Evolutionary conservation across 35 echinoderm and acorn worm species (phyloP).

Genomic region (Nesometra sesokonis): DNA sequence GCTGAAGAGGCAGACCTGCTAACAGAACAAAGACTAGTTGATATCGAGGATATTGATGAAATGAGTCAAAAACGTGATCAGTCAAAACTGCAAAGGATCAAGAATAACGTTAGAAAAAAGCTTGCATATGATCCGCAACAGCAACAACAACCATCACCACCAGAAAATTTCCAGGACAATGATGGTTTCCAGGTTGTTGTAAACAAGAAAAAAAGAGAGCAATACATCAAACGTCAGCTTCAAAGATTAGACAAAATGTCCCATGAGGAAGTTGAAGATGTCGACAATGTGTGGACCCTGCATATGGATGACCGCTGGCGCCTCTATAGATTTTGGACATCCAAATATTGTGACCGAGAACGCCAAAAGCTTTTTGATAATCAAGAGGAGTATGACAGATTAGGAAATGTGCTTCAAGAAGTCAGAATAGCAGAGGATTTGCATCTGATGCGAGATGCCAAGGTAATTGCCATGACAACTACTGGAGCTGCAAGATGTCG

Average conservation of each 20-base stretch:
- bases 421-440: slow-evolving; percentile 8
- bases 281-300: slow-evolving; percentile 51
- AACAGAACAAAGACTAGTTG: not conserved
- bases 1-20: not conserved
- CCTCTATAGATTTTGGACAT: slow-evolving; percentile 61
- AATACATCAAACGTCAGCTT: slow-evolving; percentile 1
- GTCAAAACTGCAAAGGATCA: slow-evolving; percentile 17
- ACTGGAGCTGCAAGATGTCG: slow-evolving; percentile 32
- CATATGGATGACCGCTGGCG: slow-evolving; percentile 28
- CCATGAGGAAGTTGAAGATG: slow-evolving; percentile 16
- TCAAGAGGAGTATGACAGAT: not conserved
- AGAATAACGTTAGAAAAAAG: not conserved
- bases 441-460: not conserved
- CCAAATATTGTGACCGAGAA: slow-evolving; percentile 5
- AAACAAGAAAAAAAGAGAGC: not conserved
- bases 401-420: slow-evolving; percentile 20
- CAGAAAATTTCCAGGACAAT: slow-evolving; percentile 24
- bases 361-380: not conserved
- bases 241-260: slow-evolving; percentile 30
- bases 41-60: slow-evolving; percentile 42
- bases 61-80: slow-evolving; percentile 9
- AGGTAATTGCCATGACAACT: slow-evolving; percentile 45
- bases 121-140: no score
- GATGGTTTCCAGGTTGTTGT: not conserved
- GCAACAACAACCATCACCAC: no score